Base-by-base conservation (phyloP, 2,888 invertebrate species). In the Eupithecia abbreviata region DNA sequence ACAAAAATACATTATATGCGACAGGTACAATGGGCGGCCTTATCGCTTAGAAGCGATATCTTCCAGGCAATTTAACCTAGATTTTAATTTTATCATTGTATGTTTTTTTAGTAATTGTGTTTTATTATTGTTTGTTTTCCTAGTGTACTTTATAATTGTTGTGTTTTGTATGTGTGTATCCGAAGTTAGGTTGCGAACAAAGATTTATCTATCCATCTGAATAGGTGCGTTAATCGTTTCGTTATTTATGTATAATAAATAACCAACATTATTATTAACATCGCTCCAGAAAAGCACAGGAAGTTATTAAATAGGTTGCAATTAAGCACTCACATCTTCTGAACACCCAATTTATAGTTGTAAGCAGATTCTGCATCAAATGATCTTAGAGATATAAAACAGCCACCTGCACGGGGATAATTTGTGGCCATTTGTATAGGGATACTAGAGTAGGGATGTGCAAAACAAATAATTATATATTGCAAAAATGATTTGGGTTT, bases 371-470 rank as follows among this genome's bases (percentile, higher is more conserved):
- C 58, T 65, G 73, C 73, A 75, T 73, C 73, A 62, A 69, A 47
- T 47, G 69, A 77, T 79, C 74, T 49, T 69, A 65, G 18, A 43
- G 67, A 42, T 72, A 74, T 74, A 70, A 67, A 42, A 67, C 43
- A 47, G 47, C 41, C 62, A 58, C 30, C 30, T 30, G 30, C 30
- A 30, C n/a, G 15, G 69, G 13, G n/a, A 69, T 72, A 76, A 74
- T 78, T 55, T 76, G 73, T 72, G 74, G 71, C 72, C 76, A 72
- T 74, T 69, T 65, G 73, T 73, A 7, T 47, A 3, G 12, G 18
- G 30, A 30, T 58, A 18, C n/a, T 12, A 15, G 9, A 4, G 43
- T 73, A 75, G 77, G 79, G 74, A 73, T 76, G 76, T 45, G 43
- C 45, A 68, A 43, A 58, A 30, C 10, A 62, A 62, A 62, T 4